phyloP scores from a whole-genome alignment of 2,888 invertebrate genomes.

The Phytoseiulus persimilis region DNA sequence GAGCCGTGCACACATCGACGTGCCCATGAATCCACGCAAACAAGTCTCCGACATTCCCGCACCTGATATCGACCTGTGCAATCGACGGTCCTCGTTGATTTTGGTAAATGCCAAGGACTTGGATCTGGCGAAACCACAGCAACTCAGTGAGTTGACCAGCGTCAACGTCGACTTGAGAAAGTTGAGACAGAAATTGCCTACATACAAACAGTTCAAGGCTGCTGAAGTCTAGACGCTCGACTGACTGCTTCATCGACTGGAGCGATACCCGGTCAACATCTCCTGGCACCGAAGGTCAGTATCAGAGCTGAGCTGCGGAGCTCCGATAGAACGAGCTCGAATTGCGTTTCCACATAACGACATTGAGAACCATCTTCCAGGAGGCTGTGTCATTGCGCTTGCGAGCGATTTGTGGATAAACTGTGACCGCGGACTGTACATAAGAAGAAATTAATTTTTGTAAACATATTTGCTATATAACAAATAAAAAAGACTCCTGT shows the following conservation, averaged over 20 bases:
- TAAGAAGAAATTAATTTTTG: background rate
- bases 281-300: background rate
- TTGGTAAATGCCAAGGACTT: constrained; percentile 13
- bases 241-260: background rate
- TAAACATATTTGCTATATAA: background rate
- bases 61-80: constrained; percentile 26
- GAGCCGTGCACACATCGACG: background rate
- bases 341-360: background rate
- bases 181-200: background rate
- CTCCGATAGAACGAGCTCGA: no score
- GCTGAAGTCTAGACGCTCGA: constrained; percentile 10
- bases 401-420: background rate
- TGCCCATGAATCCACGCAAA: background rate
- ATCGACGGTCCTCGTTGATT: constrained; percentile 25
- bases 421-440: background rate
- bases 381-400: background rate
- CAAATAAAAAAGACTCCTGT: background rate
- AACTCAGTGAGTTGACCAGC: constrained; percentile 21
- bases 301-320: background rate
- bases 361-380: background rate
- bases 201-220: constrained; percentile 28
- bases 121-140: constrained; percentile 7
- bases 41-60: background rate
- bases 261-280: background rate
- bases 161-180: constrained; percentile 20